Conservation (phyloP, 2,113 vertebrate species). For the Oncorhynchus gorbuscha region DNA sequence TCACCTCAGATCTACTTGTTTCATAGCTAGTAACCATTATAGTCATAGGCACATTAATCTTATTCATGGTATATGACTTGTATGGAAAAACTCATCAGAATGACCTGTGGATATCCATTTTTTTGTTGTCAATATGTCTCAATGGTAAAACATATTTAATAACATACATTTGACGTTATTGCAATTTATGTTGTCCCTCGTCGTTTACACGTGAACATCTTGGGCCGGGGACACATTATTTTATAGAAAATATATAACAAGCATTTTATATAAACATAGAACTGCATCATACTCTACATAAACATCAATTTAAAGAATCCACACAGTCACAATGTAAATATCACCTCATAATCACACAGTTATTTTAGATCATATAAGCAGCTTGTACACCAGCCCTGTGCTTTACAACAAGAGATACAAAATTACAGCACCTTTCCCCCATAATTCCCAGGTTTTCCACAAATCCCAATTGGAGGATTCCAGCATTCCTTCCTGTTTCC, state of each 20-base stretch:
- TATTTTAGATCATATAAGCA: slow-evolving; percentile 58
- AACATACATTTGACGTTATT: slow-evolving; percentile 37
- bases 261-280: slow-evolving; percentile 73
- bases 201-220: slow-evolving; percentile 68
- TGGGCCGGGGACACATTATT: slow-evolving; percentile 69
- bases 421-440: background rate
- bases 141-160: slow-evolving; percentile 2
- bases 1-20: background rate
- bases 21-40: background rate
- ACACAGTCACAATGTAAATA: slow-evolving; percentile 79
- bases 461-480: too few relatives aligned
- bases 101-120: too few relatives aligned
- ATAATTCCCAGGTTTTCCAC: slow-evolving; percentile 69
- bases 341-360: slow-evolving; percentile 68
- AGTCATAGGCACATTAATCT: background rate
- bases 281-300: slow-evolving; percentile 69
- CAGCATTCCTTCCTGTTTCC: too few relatives aligned
- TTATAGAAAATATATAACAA: slow-evolving; percentile 74
- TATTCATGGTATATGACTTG: background rate
- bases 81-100: background rate
- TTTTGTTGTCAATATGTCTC: background rate
- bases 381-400: too few relatives aligned
- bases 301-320: slow-evolving; percentile 73
- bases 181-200: slow-evolving; percentile 15
- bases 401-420: too few relatives aligned